Evolutionary conservation across 2,113 vertebrate genomes (phyloP).

Genomic region (rabbit (Oryctolagus cuniculus)): mOryCun1.1 NC_091448.1:8493501-8494000

Average conservation of each 20-base stretch:
- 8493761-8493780: constrained; percentile 74
- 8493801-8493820: constrained; percentile 76
- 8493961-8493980: constrained; percentile 70
- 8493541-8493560: constrained; percentile 73
- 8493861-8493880: constrained; percentile 85
- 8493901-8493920: constrained; percentile 88
- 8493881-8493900: constrained; percentile 87
- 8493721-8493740: constrained; percentile 78
- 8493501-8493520: constrained; percentile 45
- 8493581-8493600: constrained; percentile 7
- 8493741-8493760: constrained; percentile 78
- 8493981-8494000: constrained; percentile 6
- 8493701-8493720: constrained; percentile 76
- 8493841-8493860: constrained; percentile 88
- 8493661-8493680: constrained; percentile 43
- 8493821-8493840: constrained; percentile 83
- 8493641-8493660: constrained; percentile 68
- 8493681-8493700: constrained; percentile 67
- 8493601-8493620: constrained; percentile 60
- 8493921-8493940: constrained; percentile 88
- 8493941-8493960: constrained; percentile 76
- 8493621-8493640: constrained; percentile 25
- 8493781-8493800: constrained; percentile 58
- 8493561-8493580: neutral
- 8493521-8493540: constrained; percentile 81